Conservation (phyloP, 2,797 vertebrate genomes). For the Sarcophilus harrisii region DNA sequence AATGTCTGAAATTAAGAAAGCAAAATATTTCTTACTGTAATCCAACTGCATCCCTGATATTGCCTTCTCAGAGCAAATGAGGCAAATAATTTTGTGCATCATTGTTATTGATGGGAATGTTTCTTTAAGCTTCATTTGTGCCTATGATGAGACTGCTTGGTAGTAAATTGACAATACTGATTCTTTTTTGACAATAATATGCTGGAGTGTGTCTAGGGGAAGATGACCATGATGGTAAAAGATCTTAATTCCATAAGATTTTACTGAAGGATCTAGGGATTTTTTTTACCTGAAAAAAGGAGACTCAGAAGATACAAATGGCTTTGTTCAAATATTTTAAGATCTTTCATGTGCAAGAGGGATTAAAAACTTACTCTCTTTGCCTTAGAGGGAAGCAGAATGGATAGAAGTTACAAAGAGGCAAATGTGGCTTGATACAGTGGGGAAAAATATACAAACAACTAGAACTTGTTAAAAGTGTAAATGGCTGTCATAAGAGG, state of each 20-base stretch:
- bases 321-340: not conserved
- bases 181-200: not conserved
- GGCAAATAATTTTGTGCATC: constrained; percentile 1
- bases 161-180: not conserved
- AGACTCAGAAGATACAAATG: not conserved
- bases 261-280: not conserved
- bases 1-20: constrained; percentile 3
- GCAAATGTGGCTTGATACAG: not conserved
- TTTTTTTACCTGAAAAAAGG: not conserved
- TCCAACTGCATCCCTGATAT: not conserved
- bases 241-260: not conserved
- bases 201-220: not conserved
- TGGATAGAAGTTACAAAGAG: not conserved
- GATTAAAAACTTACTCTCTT: not conserved
- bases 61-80: not conserved
- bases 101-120: not conserved
- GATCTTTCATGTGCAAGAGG: not conserved
- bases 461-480: not conserved
- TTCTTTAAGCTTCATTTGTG: constrained; percentile 6
- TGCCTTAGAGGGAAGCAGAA: not conserved
- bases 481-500: not conserved
- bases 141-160: not conserved
- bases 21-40: not conserved
- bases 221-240: not conserved
- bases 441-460: not conserved